Evolutionary conservation across 1,140 invertebrate genomes (phyloP).

Genomic region (Solenopsis fugax): DNA sequence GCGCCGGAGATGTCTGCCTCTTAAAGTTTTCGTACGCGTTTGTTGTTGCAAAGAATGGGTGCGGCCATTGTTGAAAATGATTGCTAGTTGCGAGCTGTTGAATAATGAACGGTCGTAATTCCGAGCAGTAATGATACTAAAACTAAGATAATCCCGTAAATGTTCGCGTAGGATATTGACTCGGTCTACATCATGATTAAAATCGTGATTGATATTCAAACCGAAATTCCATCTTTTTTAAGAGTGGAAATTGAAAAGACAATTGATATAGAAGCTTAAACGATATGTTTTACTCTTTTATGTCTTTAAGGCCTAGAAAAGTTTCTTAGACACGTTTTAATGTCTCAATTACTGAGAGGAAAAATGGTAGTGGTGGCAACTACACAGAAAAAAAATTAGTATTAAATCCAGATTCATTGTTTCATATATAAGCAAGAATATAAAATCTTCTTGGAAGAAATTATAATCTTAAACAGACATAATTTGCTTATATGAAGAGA

Average conservation of each 20-base stretch:
- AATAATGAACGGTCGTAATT: slow-evolving; percentile 44
- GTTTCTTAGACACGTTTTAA: background rate
- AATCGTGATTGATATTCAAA: background rate
- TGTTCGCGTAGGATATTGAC: background rate
- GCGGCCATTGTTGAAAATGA: slow-evolving; percentile 54
- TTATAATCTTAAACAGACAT: too few species aligned
- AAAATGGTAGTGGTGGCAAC: too few species aligned
- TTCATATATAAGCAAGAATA: too few species aligned
- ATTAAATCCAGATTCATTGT: too few species aligned
- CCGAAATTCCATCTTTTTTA: background rate
- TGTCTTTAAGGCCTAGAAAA: background rate
- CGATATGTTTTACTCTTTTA: background rate
- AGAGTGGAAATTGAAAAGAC: too few species aligned
- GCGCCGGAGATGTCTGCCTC: slow-evolving; percentile 14
- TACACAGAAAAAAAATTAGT: too few species aligned
- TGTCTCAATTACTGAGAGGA: too few species aligned
- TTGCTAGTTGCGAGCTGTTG: slow-evolving; percentile 36
- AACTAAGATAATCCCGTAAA: slow-evolving; percentile 37
- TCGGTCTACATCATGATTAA: slow-evolving; percentile 10
- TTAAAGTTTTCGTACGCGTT: slow-evolving; percentile 24
- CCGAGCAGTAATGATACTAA: slow-evolving; percentile 37
- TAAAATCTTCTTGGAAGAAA: too few species aligned
- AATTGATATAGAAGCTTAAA: background rate
- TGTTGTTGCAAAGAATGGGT: slow-evolving; percentile 38
- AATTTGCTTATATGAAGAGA: too few species aligned